These are phyloP conservation scores for Acyrthosiphon pisum DNA, from an alignment of 1,140 invertebrate genomes.

Conservation along the genomic window DNA sequence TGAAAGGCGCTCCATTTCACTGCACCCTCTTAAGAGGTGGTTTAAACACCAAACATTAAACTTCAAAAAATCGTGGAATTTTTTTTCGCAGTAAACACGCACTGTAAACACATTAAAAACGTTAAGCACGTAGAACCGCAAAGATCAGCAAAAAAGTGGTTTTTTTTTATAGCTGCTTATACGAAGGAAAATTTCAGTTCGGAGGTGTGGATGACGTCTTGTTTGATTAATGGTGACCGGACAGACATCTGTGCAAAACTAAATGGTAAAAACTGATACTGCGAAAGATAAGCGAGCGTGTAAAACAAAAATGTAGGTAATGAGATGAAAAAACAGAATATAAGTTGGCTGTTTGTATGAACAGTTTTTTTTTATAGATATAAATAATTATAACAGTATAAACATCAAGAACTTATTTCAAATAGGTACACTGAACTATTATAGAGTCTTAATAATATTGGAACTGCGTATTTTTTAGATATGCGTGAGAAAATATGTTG, in stretches of 20 bases:
- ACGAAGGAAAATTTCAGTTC: not conserved
- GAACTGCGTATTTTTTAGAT: not conserved
- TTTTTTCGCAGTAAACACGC: not conserved
- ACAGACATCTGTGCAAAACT: not conserved
- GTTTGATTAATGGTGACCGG: conserved; percentile 2
- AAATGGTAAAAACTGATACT: not conserved
- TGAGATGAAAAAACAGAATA: not conserved
- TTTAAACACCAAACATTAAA: not conserved
- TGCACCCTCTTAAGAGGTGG: conserved; percentile 5
- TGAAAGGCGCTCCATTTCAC: not conserved
- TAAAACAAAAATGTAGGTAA: not conserved
- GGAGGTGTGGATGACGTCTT: conserved; percentile 21
- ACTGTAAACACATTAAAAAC: not conserved
- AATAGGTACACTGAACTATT: not conserved
- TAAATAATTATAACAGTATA: not conserved
- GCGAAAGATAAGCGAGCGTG: not conserved
- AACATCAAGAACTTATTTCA: not conserved
- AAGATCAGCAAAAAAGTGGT: not conserved
- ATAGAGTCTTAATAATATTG: not conserved
- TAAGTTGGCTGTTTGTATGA: not conserved
- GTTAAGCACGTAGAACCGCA: not conserved
- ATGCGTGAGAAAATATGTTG: not conserved
- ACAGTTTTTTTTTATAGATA: not conserved
- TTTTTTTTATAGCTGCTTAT: conserved; percentile 10
- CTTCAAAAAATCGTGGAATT: not conserved